Evolutionary conservation across 2,113 vertebrate species (phyloP), one percentile per base, ranked within the genome.

Genomic region (Scophthalmus maximus): DNA sequence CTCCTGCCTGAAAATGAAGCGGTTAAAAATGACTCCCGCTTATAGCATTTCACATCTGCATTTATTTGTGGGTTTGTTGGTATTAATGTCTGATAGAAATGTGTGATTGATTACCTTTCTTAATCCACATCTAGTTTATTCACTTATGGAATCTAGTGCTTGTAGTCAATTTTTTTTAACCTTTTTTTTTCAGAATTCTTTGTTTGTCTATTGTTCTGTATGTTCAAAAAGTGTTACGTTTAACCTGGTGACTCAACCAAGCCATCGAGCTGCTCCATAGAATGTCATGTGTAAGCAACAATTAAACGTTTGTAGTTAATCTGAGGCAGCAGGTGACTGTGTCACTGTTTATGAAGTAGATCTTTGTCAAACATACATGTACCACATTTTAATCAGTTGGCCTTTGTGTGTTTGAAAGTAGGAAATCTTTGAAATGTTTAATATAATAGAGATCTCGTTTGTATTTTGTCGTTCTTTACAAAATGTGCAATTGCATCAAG

Each of bases 1-100:
- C 74, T 89, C 34, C 64, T 87, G 52, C 12, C 76, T 29, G 80
- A 83, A 64, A 80, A 76, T 1, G 66, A 38, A 40, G 34, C 12
- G 1, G 74, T 81, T 63, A 49, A 22, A 51, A 84, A 40, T 18
- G 81, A 79, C 27, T 72, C 77, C 55, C 81, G 80, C 6, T 70
- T 80, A 59, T 83, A 87, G 74, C 53, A 8, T 56, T 65, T 68
- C 23, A 10, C 44, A 2, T 61, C 53, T 63, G 25, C 62, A 59
- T 61, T 60, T 11, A n/a, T 64, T 51, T 52, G 12, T 47, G 69
- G 18, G 25, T 69, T 55, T 60, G 44, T n/a, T 22, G 25, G 47
- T 30, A 78, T 72, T 61, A 15, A 30, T 60, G 22, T 68, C 51
- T 63, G 42, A 72, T 77, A 73, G 71, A 42, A 65, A 46, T 29